Evolutionary conservation across 2,113 vertebrate genomes (phyloP), one percentile per base, ranked within the genome.

Genomic region (Craseonycteris thonglongyai): DNA sequence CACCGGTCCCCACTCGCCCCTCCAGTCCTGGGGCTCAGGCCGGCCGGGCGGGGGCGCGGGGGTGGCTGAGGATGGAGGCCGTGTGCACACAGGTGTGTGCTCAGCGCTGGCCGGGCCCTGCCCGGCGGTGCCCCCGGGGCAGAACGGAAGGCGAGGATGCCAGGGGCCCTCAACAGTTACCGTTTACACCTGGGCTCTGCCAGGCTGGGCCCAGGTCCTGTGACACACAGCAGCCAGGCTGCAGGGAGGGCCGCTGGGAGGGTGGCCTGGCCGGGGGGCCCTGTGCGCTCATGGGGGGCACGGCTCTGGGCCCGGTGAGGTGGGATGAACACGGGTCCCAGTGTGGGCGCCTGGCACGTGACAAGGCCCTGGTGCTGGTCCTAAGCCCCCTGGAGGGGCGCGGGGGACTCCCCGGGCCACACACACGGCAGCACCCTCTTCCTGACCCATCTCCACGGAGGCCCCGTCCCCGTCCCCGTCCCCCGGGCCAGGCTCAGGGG

Each of bases 321-420:
- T 26, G 65, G 56, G 35, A 47, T 93, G 74, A 89, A 45, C 49
- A 33, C 3, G 2, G 45, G 33, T 45, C 58, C 75, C 75, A 24
- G 49, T 3, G 6, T 4, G 9, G 80, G 22, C 1, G 0, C 33
- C 47, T 14, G 74, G 61, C 56, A 74, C 56, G 61, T 24, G n/a
- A 56, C 1, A 4, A 28, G 22, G 61, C 30, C 68, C 51, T 35
- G 21, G 28, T 74, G 40, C 30, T 14, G 30, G 58, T 49, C 30
- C 35, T 54, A 7, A 2, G 72, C 33, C 22, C 38, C 33, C n/a
- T 30, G 68, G 72, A 28, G 63, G 22, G 38, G 22, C 19, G 5
- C 0, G 0, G 38, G 40, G 6, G 49, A 6, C 28, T 18, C 33
- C 19, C 56, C 5, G 30, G 42, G 35, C 47, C 5, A 1, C 18